Base-by-base conservation (phyloP, 2,113 vertebrate genomes). In the Barbus barbus region DNA sequence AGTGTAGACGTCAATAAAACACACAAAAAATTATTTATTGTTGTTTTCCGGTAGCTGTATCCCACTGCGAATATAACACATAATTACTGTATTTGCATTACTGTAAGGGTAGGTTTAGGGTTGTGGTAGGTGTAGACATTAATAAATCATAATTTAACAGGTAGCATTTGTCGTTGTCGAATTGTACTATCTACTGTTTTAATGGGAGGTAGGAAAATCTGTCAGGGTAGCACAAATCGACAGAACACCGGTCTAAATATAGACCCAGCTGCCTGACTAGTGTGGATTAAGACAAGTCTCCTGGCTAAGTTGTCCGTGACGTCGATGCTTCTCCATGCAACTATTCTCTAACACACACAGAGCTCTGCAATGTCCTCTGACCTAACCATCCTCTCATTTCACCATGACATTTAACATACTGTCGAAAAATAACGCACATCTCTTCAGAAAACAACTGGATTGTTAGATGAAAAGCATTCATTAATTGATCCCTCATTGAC, bases 211-310 rank as follows among this genome's bases (percentile, higher is more conserved):
- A n/a, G n/a, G n/a, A n/a, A n/a, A n/a, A n/a, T n/a, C n/a, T n/a
- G n/a, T n/a, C n/a, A n/a, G n/a, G n/a, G n/a, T n/a, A n/a, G n/a
- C n/a, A n/a, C n/a, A n/a, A n/a, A n/a, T n/a, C n/a, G n/a, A n/a
- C n/a, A n/a, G n/a, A n/a, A n/a, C n/a, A n/a, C n/a, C n/a, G n/a
- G 81, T 73, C 83, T 89, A 89, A 91, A 92, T 90, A 91, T 90
- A 93, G 86, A 78, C 44, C 84, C 89, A 92, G 90, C 89, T 92
- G 90, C 90, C 89, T 83, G 87, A 78, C 84, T 89, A 46, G 71
- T 85, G 82, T 88, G 88, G 89, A 89, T 90, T 92, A 90, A 90
- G 82, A 58, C 65, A 69, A 73, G 84, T 80, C 84, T 87, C 67
- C 48, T 36, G 61, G 86, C 81, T 87, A 85, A 88, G 73, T 84